These are phyloP conservation scores for Pristis pectinata DNA, from an alignment of 2,797 vertebrate genomes.

Conservation along the genomic window DNA sequence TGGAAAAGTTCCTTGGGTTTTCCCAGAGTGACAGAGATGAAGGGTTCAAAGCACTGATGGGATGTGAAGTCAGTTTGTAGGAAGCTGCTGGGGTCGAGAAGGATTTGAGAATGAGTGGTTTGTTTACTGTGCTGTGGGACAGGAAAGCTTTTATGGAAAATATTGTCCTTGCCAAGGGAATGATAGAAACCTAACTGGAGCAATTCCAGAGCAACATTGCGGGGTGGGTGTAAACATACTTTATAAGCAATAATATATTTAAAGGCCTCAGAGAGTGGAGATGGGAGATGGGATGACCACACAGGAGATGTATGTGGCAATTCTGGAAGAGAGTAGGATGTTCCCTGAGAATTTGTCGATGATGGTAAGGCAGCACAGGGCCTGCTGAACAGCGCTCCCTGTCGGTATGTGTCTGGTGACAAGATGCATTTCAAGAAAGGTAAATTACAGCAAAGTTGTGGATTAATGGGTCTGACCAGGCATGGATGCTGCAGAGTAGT, in stretches of 20 bases:
- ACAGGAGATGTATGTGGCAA: neutral
- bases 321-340: neutral
- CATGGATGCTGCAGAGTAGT: neutral
- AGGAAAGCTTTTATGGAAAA: neutral
- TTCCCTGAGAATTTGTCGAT: neutral
- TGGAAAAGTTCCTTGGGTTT: too few relatives aligned
- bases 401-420: too few relatives aligned
- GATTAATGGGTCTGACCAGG: neutral
- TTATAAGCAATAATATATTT: neutral
- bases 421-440: too few relatives aligned
- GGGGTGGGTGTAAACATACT: neutral
- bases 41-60: too few relatives aligned
- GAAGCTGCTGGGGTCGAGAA: neutral
- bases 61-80: neutral
- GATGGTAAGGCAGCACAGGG: too few relatives aligned
- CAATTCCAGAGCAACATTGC: neutral
- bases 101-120: neutral
- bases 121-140: too few relatives aligned
- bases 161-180: neutral
- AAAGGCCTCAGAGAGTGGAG: neutral
- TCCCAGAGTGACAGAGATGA: too few relatives aligned
- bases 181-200: neutral
- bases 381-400: too few relatives aligned
- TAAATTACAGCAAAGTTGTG: neutral
- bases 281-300: neutral